A percentile compares a stretch with the other conserved stretches of the same genome.
Conservation (phyloP, 2,113 vertebrate genomes). For the Protobothrops flavoviridis region DNA sequence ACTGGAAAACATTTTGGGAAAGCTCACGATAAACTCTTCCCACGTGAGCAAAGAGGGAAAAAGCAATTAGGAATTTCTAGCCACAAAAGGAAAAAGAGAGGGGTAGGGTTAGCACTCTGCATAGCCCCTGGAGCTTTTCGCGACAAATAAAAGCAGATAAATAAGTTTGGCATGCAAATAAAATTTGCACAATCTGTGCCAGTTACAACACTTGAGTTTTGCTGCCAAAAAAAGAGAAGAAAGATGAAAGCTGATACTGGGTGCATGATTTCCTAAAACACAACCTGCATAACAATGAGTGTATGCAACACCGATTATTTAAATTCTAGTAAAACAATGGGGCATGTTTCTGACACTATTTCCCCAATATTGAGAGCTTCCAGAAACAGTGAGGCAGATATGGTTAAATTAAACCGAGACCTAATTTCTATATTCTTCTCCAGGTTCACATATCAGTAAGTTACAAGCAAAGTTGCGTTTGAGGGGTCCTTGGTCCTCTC, state of each 20-base stretch:
- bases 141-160: not conserved
- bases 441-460: not conserved
- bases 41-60: not conserved
- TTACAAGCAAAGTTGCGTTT: not conserved
- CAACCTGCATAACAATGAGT: not conserved
- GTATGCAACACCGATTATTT: not conserved
- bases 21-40: not conserved
- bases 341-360: not conserved
- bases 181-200: not conserved
- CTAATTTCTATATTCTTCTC: not conserved
- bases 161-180: not conserved
- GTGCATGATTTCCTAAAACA: not conserved
- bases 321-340: not conserved
- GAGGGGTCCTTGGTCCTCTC: not conserved
- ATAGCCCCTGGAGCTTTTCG: not conserved
- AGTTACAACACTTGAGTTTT: not conserved
- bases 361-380: not conserved
- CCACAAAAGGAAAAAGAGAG: not conserved
- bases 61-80: not conserved
- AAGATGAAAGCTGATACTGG: not conserved
- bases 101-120: not conserved
- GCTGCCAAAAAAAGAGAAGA: not conserved
- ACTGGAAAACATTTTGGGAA: not conserved
- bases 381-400: not conserved
- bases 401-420: not conserved